Conservation (phyloP, 2,888 invertebrate species). For the Lasius platythorax region DNA sequence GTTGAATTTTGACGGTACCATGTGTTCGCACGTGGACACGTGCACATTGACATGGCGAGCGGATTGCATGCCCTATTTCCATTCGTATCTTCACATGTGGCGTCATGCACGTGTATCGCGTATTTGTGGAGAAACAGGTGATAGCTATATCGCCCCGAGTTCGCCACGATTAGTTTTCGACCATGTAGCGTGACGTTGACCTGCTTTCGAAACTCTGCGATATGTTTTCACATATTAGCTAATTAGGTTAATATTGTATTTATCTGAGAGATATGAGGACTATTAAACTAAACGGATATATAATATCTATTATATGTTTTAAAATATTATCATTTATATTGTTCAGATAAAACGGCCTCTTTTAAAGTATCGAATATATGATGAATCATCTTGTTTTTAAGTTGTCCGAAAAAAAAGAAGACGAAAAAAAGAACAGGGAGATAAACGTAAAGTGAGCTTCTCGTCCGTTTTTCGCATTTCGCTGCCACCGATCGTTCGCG, state of each 20-base stretch:
- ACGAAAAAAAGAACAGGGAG: not conserved
- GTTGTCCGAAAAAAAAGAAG: too few species aligned
- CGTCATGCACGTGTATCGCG: not conserved
- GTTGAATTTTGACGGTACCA: not conserved
- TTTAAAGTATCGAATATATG: not conserved
- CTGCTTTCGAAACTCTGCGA: conserved; percentile 21
- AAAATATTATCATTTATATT: not conserved
- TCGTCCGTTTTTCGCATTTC: not conserved
- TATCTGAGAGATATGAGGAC: not conserved
- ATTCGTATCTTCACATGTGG: conserved; percentile 29
- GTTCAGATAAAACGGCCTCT: not conserved
- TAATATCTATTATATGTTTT: not conserved
- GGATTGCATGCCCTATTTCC: conserved; percentile 47
- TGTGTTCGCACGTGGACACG: conserved; percentile 32
- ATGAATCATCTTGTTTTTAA: not conserved
- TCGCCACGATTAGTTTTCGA: conserved; percentile 43
- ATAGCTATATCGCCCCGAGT: not conserved
- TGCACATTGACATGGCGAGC: conserved; percentile 10
- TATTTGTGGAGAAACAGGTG: conserved; percentile 18
- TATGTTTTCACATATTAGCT: not conserved
- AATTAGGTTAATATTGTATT: conserved; percentile 23
- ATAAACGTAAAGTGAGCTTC: not conserved
- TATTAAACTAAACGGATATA: not conserved
- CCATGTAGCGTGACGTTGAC: conserved; percentile 35
- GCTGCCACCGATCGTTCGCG: conserved; percentile 42